phyloP scores from a whole-genome alignment of 92 coral and sea anemone genomes.

The Ricordea florida region DNA sequence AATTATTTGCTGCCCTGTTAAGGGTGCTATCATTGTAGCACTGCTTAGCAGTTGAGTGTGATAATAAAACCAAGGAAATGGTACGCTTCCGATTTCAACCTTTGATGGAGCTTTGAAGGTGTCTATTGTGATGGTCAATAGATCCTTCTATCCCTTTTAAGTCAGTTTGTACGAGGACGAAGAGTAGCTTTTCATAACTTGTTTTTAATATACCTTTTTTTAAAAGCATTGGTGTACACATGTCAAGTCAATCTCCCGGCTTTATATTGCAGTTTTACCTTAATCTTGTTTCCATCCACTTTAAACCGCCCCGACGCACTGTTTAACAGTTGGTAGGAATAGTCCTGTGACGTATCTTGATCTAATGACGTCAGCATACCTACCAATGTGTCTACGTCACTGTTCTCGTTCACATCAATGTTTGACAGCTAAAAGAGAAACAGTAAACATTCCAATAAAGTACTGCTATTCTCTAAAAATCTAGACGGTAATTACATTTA shows the following conservation, averaged over 20 bases:
- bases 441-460: neutral
- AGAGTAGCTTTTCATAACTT: no score
- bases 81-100: no score
- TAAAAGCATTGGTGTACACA: neutral
- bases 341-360: slow-evolving; percentile 74
- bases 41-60: no score
- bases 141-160: no score
- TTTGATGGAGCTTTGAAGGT: no score
- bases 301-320: slow-evolving; percentile 80
- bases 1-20: no score
- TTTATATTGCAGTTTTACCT: slow-evolving; percentile 47
- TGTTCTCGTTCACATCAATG: slow-evolving; percentile 75
- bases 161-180: no score
- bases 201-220: neutral
- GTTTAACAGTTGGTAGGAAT: slow-evolving; percentile 66
- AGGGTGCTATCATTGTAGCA: no score
- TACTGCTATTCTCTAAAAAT: no score
- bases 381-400: slow-evolving; percentile 61
- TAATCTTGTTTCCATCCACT: slow-evolving; percentile 58
- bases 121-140: no score
- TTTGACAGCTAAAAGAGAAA: slow-evolving; percentile 65
- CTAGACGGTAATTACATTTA: no score
- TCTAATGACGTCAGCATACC: slow-evolving; percentile 79
- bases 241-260: neutral
- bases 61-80: no score